Percentiles rank a stretch among this genome's conserved stretches.
Conservation (phyloP, 1,140 invertebrate genomes). For the Acromyrmex charruanus region DNA sequence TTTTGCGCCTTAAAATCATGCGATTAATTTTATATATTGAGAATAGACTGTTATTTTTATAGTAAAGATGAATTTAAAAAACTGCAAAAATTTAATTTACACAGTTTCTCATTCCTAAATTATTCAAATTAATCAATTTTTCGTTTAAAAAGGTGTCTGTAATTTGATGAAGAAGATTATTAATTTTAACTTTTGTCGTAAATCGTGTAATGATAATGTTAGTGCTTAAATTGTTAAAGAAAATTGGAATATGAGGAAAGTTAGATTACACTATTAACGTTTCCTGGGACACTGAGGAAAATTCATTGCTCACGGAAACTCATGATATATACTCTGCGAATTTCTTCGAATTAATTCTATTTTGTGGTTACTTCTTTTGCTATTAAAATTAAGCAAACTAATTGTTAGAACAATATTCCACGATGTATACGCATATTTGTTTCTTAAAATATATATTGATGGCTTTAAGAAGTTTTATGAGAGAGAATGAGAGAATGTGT, state of each 20-base stretch:
- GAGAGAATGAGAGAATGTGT: conserved; percentile 7
- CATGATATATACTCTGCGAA: background rate
- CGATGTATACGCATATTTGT: conserved; percentile 25
- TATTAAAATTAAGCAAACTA: conserved; percentile 1
- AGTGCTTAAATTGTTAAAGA: conserved; percentile 9
- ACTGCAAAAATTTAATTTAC: background rate
- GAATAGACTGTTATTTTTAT: background rate
- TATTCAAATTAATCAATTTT: background rate
- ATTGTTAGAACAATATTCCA: conserved; percentile 43
- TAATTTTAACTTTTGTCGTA: background rate
- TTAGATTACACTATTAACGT: background rate
- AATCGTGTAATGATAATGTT: conserved; percentile 14
- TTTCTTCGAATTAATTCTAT: background rate
- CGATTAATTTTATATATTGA: background rate
- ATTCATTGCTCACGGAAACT: conserved; percentile 18
- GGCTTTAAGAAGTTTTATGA: conserved; percentile 21
- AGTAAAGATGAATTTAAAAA: background rate
- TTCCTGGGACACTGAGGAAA: conserved; percentile 9
- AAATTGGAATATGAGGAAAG: background rate
- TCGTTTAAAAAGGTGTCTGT: background rate
- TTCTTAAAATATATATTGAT: conserved; percentile 14
- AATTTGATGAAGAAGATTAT: background rate
- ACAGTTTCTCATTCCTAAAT: background rate
- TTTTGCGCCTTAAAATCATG: background rate
- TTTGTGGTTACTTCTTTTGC: background rate